These are phyloP conservation scores for Camponotus vicinus DNA, from an alignment of 1,140 invertebrate species.

Conservation along the genomic window DNA sequence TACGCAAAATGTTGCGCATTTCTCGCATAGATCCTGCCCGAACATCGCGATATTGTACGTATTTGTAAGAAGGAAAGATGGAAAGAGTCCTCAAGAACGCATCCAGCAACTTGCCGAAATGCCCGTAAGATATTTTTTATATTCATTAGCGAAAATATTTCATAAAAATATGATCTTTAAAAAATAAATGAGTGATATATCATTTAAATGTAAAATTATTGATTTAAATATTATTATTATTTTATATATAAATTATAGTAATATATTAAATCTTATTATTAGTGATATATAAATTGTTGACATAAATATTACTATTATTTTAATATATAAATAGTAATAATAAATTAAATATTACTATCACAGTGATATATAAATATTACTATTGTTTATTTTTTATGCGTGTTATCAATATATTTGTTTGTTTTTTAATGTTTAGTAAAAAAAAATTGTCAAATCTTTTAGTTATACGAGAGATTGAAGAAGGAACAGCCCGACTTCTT, in stretches of 20 bases:
- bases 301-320: neutral
- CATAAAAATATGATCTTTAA: neutral
- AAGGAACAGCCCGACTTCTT: slow-evolving; percentile 81
- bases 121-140: slow-evolving; percentile 82
- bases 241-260: too few species aligned
- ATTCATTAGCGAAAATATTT: neutral
- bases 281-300: too few species aligned
- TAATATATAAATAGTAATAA: too few species aligned
- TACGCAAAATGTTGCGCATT: neutral
- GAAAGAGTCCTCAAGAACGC: slow-evolving; percentile 87
- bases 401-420: neutral
- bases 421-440: neutral
- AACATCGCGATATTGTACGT: slow-evolving; percentile 89
- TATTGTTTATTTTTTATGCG: neutral
- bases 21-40: slow-evolving; percentile 88
- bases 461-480: slow-evolving; percentile 86
- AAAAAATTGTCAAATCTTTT: slow-evolving; percentile 12
- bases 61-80: slow-evolving; percentile 90
- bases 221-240: neutral
- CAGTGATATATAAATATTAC: neutral
- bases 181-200: neutral
- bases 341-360: too few species aligned
- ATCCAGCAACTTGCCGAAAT: slow-evolving; percentile 87
- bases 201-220: too few species aligned
- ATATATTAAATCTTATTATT: too few species aligned